phyloP scores from a whole-genome alignment of 2,797 vertebrate species.

The Acestrorhynchus altus region DNA sequence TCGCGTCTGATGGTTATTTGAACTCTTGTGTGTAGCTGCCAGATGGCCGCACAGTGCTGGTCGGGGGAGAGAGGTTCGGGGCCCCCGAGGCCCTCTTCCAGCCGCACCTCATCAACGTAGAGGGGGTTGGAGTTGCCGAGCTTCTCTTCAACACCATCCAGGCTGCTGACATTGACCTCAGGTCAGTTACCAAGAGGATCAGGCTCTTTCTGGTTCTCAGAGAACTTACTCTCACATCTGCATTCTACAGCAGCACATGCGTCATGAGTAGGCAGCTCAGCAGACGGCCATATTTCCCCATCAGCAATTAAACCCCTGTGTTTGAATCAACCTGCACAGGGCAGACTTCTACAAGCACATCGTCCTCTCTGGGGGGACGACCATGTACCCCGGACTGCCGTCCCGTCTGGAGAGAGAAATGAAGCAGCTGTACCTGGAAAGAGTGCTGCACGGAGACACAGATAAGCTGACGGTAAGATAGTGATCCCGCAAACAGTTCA shows the following conservation, averaged over 20 bases:
- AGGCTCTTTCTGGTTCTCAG: neutral
- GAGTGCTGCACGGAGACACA: conserved; percentile 79
- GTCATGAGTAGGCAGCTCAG: neutral
- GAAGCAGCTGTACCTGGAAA: conserved; percentile 85
- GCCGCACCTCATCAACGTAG: conserved; percentile 84
- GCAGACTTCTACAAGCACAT: conserved; percentile 85
- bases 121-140: conserved; percentile 82
- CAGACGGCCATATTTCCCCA: neutral
- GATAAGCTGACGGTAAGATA: conserved; percentile 75
- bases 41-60: conserved; percentile 78
- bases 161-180: conserved; percentile 84
- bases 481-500: neutral
- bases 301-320: too few relatives aligned
- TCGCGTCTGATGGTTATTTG: neutral
- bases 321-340: conserved; percentile 67
- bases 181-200: conserved; percentile 51
- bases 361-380: conserved; percentile 82
- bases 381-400: conserved; percentile 85
- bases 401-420: conserved; percentile 84
- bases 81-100: conserved; percentile 85
- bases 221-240: neutral
- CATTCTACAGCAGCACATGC: neutral
- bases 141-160: conserved; percentile 86
- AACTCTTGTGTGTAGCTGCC: conserved; percentile 69
- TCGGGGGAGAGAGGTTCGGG: conserved; percentile 84